A percentile compares a stretch with the other conserved stretches of the same genome.
Conservation (phyloP, 2,797 vertebrate species). For the Acipenser ruthenus region DNA sequence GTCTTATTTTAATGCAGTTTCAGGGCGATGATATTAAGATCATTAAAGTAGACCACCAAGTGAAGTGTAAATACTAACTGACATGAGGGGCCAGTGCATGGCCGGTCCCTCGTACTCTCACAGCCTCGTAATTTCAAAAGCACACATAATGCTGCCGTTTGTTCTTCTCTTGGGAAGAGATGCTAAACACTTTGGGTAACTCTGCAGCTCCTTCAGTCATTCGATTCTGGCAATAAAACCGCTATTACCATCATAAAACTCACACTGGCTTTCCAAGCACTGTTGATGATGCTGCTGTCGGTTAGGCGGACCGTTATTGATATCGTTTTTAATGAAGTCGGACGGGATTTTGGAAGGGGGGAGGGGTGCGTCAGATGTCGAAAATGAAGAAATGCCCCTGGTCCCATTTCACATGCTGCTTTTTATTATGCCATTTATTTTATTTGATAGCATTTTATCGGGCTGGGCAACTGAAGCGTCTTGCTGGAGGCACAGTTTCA, state of each 20-base stretch:
- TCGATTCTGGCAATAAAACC: slow-evolving; percentile 33
- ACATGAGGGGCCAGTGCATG: slow-evolving; percentile 22
- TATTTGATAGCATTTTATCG: too few relatives aligned
- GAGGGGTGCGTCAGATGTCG: slow-evolving; percentile 14
- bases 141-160: too few relatives aligned
- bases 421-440: not conserved
- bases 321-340: slow-evolving; percentile 22
- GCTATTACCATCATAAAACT: slow-evolving; percentile 42
- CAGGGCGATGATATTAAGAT: too few relatives aligned
- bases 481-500: not conserved
- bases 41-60: too few relatives aligned
- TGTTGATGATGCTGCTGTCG: slow-evolving; percentile 25
- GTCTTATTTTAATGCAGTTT: too few relatives aligned
- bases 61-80: slow-evolving; percentile 23
- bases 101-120: not conserved
- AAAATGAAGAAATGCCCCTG: slow-evolving; percentile 13
- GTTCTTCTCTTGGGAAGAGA: too few relatives aligned
- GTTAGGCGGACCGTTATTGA: slow-evolving; percentile 20
- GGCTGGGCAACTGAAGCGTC: not conserved
- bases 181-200: too few relatives aligned
- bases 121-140: too few relatives aligned
- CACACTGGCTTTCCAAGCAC: slow-evolving; percentile 21
- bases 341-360: slow-evolving; percentile 5
- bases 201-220: slow-evolving; percentile 4
- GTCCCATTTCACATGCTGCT: slow-evolving; percentile 13